Conservation (phyloP, 2,797 vertebrate genomes). For the Silurus lanzhouensis region DNA sequence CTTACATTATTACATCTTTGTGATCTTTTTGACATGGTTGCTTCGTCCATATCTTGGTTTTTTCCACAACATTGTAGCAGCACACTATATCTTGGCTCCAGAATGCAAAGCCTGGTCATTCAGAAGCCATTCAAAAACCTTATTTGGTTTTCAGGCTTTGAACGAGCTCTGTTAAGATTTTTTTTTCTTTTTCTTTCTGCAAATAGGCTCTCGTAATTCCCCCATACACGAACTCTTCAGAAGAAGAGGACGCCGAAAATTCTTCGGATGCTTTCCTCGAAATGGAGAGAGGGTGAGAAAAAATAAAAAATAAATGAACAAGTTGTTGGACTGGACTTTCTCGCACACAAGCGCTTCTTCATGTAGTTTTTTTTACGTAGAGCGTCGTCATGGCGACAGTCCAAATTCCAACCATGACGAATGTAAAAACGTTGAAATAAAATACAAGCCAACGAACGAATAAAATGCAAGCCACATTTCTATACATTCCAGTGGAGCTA, state of each 20-base stretch:
- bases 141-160: slow-evolving; percentile 9
- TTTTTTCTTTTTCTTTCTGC: not conserved
- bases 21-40: not conserved
- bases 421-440: not conserved
- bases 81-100: not conserved
- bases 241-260: not conserved
- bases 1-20: not conserved
- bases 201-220: not conserved
- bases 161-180: not conserved
- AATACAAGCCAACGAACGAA: too few species aligned
- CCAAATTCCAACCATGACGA: slow-evolving; percentile 3
- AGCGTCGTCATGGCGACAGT: slow-evolving; percentile 34
- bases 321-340: slow-evolving; percentile 7
- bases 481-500: not conserved
- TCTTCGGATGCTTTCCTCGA: slow-evolving; percentile 1
- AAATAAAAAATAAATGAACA: not conserved
- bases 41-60: slow-evolving; percentile 3
- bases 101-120: not conserved
- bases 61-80: slow-evolving; percentile 7
- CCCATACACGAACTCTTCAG: not conserved
- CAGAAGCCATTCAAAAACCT: not conserved
- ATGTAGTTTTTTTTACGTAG: not conserved
- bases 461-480: not conserved
- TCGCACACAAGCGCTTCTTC: slow-evolving; percentile 1
- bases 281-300: slow-evolving; percentile 7